Evolutionary conservation across 1,140 invertebrate genomes (phyloP), one percentile per base, ranked within the genome.

Genomic region (Euura lappo): DNA sequence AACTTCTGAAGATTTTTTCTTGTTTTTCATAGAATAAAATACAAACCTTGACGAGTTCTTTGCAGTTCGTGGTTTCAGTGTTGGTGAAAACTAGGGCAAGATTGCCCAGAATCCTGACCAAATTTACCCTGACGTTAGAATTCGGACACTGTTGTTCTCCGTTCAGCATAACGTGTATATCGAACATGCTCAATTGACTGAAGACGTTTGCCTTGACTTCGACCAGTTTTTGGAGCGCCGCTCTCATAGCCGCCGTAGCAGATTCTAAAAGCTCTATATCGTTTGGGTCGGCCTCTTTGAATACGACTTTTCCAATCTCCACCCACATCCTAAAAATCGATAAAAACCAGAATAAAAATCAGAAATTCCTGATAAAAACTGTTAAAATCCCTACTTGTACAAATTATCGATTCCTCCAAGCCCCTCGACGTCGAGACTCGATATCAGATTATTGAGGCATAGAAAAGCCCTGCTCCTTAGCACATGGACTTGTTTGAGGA

Each of bases 371-470:
- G 66, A 13, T 4, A 13, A 44, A 10, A 43, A 46, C 10, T 68
- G 4, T 51, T 7, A 68, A 68, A 68, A 28, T 88, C 88, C 89
- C 28, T 88, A 85, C 70, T 79, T 81, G 73, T 88, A 88, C 47
- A 91, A 78, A 65, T 85, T 80, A 8, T 90, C 87, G 11, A 88
- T 75, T 2, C 91, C 92, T 44, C 92, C 92, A 47, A 94, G 81
- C 60, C 88, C 88, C 28, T 91, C 89, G 42, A 90, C 77, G 13
- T 90, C 90, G 70, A 93, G 80, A 66, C 82, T 88, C 6, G 89
- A 87, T 45, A 93, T 84, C 72, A 94, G 86, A 81, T 94, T 94
- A 78, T 92, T 93, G 47, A 93, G 76, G 78, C 92, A 93, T 10
- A 93, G 80, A 60, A 93, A 86, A 44, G 92, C 90, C 80, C 90